These are phyloP conservation scores for Hoplostethus atlanticus DNA, from an alignment of 2,797 vertebrate genomes.

Conservation along the genomic window DNA sequence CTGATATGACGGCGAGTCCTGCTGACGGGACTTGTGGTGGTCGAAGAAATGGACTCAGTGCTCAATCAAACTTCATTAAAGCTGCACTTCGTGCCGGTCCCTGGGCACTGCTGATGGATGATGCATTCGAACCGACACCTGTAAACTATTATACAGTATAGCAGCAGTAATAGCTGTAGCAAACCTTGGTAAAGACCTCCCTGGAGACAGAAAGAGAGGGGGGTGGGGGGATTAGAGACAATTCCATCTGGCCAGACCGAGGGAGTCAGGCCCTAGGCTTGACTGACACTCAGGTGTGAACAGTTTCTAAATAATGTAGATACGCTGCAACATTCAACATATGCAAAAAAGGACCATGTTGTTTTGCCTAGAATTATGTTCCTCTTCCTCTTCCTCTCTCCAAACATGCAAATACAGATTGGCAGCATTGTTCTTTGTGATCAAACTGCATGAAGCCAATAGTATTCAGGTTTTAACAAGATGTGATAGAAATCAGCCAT, in stretches of 20 bases:
- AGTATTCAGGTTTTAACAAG: constrained; percentile 38
- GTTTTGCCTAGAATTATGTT: constrained; percentile 27
- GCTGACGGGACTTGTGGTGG: neutral
- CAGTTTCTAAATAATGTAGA: constrained; percentile 50
- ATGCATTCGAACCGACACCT: constrained; percentile 27
- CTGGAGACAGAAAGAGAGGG: neutral
- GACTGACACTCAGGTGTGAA: constrained; percentile 29
- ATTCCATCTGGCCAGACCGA: constrained; percentile 5
- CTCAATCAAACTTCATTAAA: constrained; percentile 16
- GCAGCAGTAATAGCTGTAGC: constrained; percentile 6
- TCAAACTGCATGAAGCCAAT: constrained; percentile 8
- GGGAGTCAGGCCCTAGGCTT: neutral
- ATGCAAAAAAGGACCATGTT: constrained; percentile 16
- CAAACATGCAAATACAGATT: constrained; percentile 18
- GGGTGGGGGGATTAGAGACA: constrained; percentile 3
- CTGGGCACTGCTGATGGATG: constrained; percentile 4
- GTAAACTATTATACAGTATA: constrained; percentile 8
- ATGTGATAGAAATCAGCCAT: constrained; percentile 25
- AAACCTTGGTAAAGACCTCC: constrained; percentile 19
- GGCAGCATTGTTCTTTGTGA: neutral
- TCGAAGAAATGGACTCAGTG: neutral
- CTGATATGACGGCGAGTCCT: neutral
- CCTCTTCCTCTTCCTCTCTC: neutral
- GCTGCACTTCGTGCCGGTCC: neutral
- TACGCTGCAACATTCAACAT: constrained; percentile 40